phyloP scores from a whole-genome alignment of 2,113 vertebrate genomes.

The Phrynosoma platyrhinos region DNA sequence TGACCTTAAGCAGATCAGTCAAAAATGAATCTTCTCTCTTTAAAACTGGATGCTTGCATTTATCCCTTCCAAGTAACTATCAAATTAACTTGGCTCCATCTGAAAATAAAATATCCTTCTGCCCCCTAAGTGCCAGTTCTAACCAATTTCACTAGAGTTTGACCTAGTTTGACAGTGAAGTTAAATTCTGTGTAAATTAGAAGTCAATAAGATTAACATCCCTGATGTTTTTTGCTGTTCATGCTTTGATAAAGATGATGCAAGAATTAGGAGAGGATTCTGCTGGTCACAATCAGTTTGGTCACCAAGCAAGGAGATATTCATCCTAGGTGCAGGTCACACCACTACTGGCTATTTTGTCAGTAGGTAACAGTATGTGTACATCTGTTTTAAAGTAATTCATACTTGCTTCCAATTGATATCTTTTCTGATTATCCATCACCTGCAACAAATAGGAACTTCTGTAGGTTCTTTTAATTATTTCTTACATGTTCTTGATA shows the following conservation, averaged over 20 bases:
- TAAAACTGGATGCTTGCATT: background rate
- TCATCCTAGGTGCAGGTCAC: background rate
- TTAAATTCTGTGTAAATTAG: slow-evolving; percentile 37
- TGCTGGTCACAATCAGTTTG: background rate
- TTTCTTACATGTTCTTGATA: background rate
- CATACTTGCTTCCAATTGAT: background rate
- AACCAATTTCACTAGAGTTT: slow-evolving; percentile 18
- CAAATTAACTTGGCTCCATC: background rate
- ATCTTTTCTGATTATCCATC: background rate
- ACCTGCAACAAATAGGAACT: background rate
- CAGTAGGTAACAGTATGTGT: background rate
- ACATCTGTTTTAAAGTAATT: background rate
- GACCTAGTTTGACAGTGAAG: slow-evolving; percentile 47
- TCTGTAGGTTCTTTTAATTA: background rate
- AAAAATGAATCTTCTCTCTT: background rate
- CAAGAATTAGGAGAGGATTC: background rate
- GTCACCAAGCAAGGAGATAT: background rate
- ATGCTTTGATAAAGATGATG: background rate
- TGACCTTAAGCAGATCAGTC: background rate
- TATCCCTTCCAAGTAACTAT: slow-evolving; percentile 2
- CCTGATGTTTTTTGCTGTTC: slow-evolving; percentile 46
- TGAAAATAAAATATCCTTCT: background rate
- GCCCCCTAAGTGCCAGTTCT: background rate
- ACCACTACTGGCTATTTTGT: background rate
- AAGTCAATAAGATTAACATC: slow-evolving; percentile 24